Conservation (phyloP, 2,113 vertebrate genomes). For the Bambusicola thoracicus region DNA sequence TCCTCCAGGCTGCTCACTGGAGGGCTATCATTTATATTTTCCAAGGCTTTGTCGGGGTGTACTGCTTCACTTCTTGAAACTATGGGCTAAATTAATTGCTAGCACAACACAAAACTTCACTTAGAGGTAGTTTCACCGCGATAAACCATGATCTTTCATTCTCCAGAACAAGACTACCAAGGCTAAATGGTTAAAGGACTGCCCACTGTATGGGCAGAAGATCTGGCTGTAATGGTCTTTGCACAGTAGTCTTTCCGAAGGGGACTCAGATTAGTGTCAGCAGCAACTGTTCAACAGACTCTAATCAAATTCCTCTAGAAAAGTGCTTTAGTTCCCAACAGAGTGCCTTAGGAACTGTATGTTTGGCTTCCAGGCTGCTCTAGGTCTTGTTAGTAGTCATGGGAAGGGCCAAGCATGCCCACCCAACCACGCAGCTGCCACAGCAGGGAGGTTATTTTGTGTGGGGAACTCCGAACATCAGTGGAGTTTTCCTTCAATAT, state of each 20-base stretch:
- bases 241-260: not conserved
- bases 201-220: not conserved
- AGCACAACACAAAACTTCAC: not conserved
- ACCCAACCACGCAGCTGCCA: not conserved
- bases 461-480: accelerated
- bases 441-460: not conserved
- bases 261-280: not conserved
- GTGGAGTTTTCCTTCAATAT: not conserved
- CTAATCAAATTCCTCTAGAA: accelerated
- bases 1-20: not conserved
- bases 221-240: not conserved
- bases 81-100: conserved; percentile 19
- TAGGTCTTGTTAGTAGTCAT: not conserved
- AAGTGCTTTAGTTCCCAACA: not conserved
- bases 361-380: not conserved
- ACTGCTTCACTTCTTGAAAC: conserved; percentile 40
- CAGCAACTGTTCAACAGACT: not conserved
- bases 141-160: not conserved
- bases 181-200: not conserved
- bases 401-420: not conserved
- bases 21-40: not conserved
- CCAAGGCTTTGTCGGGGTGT: not conserved
- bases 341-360: not conserved
- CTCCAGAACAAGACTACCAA: not conserved
- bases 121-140: not conserved